Base-by-base conservation (phyloP, 2,888 invertebrate genomes). In the Troglohyphantes excavatus region DNA sequence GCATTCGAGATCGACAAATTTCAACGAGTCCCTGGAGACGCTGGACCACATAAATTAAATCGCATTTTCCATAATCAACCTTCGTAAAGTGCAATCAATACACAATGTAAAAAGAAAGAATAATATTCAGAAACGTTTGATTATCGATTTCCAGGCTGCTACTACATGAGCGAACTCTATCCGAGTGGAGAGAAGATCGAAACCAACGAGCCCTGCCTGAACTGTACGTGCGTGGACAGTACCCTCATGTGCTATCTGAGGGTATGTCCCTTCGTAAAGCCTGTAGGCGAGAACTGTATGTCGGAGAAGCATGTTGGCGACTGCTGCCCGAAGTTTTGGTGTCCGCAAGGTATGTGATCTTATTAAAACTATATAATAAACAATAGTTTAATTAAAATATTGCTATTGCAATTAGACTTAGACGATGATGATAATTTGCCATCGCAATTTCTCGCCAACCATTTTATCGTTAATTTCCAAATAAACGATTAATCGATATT, bases 221-320 rank as follows among this genome's bases (percentile, higher is more conserved):
- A 98, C 94, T 98, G 98, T 94, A 98, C 98, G 92, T 98, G 98
- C 94, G 97, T 97, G 95, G 97, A 97, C 93, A 96, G 96, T 93
- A 98, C 98, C 97, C 95, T 98, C 91, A 98, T 98, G 98, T 98
- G 98, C 94, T 98, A 97, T 94, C 95, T 98, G 92, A 95, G 97
- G 93, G 97, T 98, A 29, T 98, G 98, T 93, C 98, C 98, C 61
- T 98, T 97, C 94, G 97, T 97, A 65, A 98, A 98, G 94, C 96
- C 97, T 26, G 97, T 98, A 92, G 98, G 98, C 91, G 97, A 97
- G 93, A 96, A 98, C 93, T 98, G 98, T 93, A 96, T 96, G 78
- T 96, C 97, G 53, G 97, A 97, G 93, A 98, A 97, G 94, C 96
- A 96, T 92, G 96, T 97, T 59, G 98, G 98, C 93, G 98, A 98